A percentile compares a stretch with the other conserved stretches of the same genome.
Conservation (phyloP, 2,797 vertebrate species). For the Chaenodraco wilsoni region DNA sequence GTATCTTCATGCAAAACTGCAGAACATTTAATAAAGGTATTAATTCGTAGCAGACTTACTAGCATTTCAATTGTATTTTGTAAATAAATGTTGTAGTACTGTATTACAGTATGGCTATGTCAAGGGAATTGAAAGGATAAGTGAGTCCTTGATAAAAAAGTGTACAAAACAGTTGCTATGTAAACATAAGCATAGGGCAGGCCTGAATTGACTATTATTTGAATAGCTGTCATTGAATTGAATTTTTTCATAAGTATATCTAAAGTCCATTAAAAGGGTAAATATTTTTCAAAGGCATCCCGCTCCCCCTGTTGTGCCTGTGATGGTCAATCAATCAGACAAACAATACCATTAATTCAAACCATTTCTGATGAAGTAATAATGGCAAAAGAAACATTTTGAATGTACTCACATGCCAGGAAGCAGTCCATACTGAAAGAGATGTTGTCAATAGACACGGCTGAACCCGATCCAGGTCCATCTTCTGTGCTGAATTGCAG, state of each 20-base stretch:
- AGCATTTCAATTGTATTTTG: neutral
- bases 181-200: slow-evolving; percentile 24
- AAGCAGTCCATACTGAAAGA: slow-evolving; percentile 97
- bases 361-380: slow-evolving; percentile 11
- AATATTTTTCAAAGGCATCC: neutral
- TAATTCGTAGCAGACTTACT: neutral
- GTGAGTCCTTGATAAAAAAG: slow-evolving; percentile 26
- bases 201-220: slow-evolving; percentile 36
- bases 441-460: slow-evolving; percentile 93
- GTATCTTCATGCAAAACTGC: neutral
- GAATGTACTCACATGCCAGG: slow-evolving; percentile 91
- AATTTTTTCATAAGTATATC: slow-evolving; percentile 15
- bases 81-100: neutral
- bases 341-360: slow-evolving; percentile 21
- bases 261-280: neutral
- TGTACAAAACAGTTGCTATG: slow-evolving; percentile 21
- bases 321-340: slow-evolving; percentile 27
- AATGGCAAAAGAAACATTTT: slow-evolving; percentile 17
- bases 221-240: slow-evolving; percentile 8
- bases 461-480: slow-evolving; percentile 86
- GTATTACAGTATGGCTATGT: neutral
- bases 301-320: neutral
- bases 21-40: neutral
- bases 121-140: slow-evolving; percentile 4
- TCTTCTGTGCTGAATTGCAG: slow-evolving; percentile 91